These are phyloP conservation scores for Entomobrya multifasciata DNA, from an alignment of 2,888 invertebrate genomes.

Conservation along the genomic window DNA sequence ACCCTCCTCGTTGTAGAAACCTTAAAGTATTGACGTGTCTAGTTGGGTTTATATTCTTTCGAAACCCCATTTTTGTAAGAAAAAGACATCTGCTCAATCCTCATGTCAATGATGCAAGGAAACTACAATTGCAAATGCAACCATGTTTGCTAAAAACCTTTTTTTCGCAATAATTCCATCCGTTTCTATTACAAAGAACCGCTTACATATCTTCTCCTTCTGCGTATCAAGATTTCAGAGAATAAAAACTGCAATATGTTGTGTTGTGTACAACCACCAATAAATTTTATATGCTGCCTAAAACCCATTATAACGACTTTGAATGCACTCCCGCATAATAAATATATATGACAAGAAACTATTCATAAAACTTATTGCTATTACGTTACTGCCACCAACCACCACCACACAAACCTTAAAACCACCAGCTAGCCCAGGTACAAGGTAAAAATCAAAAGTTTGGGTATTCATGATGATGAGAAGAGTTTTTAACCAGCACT, in stretches of 20 bases:
- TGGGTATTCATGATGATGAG: background rate
- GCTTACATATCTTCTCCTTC: background rate
- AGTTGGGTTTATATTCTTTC: background rate
- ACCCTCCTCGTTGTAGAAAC: background rate
- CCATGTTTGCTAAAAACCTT: background rate
- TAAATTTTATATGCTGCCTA: constrained; percentile 8
- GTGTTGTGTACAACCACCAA: constrained; percentile 12
- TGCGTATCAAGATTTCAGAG: background rate
- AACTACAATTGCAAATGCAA: background rate
- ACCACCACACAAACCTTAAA: background rate
- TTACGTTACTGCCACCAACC: constrained; percentile 31
- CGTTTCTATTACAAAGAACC: background rate
- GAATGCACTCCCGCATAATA: constrained; percentile 56
- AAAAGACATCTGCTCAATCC: constrained; percentile 20
- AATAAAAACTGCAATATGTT: constrained; percentile 44
- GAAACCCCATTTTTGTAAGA: constrained; percentile 20
- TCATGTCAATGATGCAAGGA: constrained; percentile 3
- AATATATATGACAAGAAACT: constrained; percentile 32
- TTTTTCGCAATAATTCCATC: constrained; percentile 21
- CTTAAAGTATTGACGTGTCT: too few relatives aligned
- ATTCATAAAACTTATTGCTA: constrained; percentile 56
- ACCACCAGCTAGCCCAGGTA: constrained; percentile 15
- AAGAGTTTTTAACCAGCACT: constrained; percentile 22
- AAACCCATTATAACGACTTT: constrained; percentile 8
- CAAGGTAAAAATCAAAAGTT: constrained; percentile 50